A percentile compares a stretch with the other conserved stretches of the same genome.
Conservation (phyloP, 2,888 invertebrate species). For the Agrilus cyanescens region DNA sequence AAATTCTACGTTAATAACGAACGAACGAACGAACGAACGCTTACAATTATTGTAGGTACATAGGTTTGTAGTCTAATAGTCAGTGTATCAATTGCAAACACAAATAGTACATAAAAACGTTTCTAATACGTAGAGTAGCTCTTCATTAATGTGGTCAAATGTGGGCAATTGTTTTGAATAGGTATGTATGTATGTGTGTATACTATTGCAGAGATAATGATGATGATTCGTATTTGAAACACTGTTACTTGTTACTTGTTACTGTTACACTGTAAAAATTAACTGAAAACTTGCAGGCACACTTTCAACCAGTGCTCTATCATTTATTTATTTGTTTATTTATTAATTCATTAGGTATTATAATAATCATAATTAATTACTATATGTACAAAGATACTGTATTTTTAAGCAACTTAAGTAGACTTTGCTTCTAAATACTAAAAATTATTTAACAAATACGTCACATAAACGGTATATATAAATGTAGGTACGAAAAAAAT, state of each 20-base stretch:
- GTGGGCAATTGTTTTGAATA: constrained; percentile 33
- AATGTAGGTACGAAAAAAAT: constrained; percentile 9
- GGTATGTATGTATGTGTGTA: too few species aligned
- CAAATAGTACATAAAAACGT: constrained; percentile 9
- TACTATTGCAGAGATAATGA: too few species aligned
- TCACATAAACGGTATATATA: constrained; percentile 26
- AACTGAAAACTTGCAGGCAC: constrained; percentile 26
- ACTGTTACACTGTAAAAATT: constrained; percentile 21
- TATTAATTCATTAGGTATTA: too few species aligned
- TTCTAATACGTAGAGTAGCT: constrained; percentile 13
- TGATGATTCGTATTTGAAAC: constrained; percentile 26
- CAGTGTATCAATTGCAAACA: constrained; percentile 6
- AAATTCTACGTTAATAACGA: too few species aligned
- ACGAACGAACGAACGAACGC: too few species aligned
- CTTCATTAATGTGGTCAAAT: constrained; percentile 36
- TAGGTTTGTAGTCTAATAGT: background rate
- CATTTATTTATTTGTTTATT: too few species aligned
- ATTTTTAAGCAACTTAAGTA: constrained; percentile 32
- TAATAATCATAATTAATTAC: too few species aligned
- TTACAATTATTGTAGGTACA: too few species aligned
- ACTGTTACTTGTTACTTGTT: constrained; percentile 28
- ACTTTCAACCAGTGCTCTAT: constrained; percentile 32
- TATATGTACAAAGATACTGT: constrained; percentile 31
- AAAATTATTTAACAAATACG: constrained; percentile 39
- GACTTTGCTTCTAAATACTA: constrained; percentile 29